A percentile compares a stretch with the other conserved stretches of the same genome.
These are phyloP conservation scores for Metridium senile DNA, from an alignment of 92 coral and sea anemone genomes.

Conservation along the genomic window DNA sequence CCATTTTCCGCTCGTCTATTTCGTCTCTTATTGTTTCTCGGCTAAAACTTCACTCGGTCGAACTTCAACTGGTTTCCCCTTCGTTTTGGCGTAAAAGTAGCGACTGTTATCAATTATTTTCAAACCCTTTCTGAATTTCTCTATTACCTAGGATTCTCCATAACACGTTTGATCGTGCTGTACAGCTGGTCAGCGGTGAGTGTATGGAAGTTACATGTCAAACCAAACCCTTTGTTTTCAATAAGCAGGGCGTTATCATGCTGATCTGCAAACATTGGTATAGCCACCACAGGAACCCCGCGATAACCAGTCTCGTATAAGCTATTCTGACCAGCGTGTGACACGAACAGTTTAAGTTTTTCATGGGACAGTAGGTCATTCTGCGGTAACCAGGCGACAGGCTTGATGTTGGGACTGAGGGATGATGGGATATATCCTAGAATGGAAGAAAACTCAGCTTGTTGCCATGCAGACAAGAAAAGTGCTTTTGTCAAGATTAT, in stretches of 20 bases:
- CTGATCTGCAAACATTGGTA: conserved; percentile 58
- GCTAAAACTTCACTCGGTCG: too few species aligned
- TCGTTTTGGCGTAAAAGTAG: too few species aligned
- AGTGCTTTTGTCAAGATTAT: too few species aligned
- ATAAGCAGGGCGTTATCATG: conserved; percentile 35
- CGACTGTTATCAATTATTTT: neutral
- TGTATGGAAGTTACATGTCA: conserved; percentile 21
- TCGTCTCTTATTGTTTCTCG: too few species aligned
- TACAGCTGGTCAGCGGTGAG: conserved; percentile 45
- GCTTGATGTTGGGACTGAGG: conserved; percentile 54
- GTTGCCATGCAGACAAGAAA: too few species aligned
- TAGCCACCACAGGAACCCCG: conserved; percentile 54
- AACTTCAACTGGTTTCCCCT: too few species aligned
- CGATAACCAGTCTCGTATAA: conserved; percentile 52
- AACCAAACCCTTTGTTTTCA: conserved; percentile 21
- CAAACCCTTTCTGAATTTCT: neutral
- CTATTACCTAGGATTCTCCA: conserved; percentile 47
- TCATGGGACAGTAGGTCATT: conserved; percentile 52
- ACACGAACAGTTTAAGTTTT: conserved; percentile 39
- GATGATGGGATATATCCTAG: conserved; percentile 49
- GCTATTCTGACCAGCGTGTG: conserved; percentile 61
- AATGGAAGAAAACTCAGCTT: too few species aligned
- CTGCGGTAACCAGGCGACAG: conserved; percentile 53
- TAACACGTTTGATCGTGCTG: conserved; percentile 29
- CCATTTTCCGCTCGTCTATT: too few species aligned